Conservation (phyloP, 2,113 vertebrate species). For the Noctilio leporinus region DNA sequence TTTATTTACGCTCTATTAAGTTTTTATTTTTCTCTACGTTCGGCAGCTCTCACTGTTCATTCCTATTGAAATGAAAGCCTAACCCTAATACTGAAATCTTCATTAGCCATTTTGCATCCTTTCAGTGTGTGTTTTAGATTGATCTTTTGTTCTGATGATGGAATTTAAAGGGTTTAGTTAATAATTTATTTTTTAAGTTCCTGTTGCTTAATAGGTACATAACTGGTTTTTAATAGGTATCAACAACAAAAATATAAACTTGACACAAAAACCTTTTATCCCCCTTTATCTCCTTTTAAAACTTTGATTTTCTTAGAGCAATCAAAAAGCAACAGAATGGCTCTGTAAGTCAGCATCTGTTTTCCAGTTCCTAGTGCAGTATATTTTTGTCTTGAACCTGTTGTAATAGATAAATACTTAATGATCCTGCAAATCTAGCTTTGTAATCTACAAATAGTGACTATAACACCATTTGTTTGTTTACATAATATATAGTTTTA, state of each 20-base stretch:
- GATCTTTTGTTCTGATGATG: not conserved
- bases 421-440: not conserved
- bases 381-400: not conserved
- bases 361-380: not conserved
- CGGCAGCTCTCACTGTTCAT: not conserved
- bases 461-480: not conserved
- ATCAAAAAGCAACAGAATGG: not conserved
- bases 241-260: conserved; percentile 13
- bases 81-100: not conserved
- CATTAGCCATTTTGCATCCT: not conserved
- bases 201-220: not conserved
- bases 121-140: not conserved
- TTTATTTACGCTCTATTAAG: not conserved
- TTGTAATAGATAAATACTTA: not conserved
- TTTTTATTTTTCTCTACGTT: not conserved
- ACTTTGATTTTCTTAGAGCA: not conserved
- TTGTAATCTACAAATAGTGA: not conserved
- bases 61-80: not conserved
- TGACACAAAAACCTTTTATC: not conserved
- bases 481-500: not conserved
- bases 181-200: not conserved
- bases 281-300: not conserved
- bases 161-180: not conserved
- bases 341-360: not conserved
- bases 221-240: not conserved